Evolutionary conservation across 2,113 vertebrate genomes (phyloP), one percentile per base, ranked within the genome.

Genomic region (Dicentrarchus labrax): DNA sequence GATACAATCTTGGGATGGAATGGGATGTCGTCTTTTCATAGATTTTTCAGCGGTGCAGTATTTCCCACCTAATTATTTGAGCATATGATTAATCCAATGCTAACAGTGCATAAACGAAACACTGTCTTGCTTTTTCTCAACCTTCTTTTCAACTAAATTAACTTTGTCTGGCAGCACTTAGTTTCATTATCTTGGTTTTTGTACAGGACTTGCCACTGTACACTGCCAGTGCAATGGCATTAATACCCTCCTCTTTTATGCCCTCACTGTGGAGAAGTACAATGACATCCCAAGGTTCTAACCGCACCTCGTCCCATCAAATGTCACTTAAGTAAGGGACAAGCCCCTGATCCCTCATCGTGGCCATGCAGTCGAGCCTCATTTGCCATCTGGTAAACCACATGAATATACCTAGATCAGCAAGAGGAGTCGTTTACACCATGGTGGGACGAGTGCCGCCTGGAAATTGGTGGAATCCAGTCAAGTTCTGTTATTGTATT

Each of bases 371-470:
- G 76, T 76, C 61, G 51, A 75, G 87, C 41, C 73, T 88, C 72
- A 78, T 88, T 88, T 89, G 72, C 91, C 91, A 89, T 90, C 91
- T 92, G 91, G 74, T 84, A 67, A 81, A 72, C 65, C 81, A 77
- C 82, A 54, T 54, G 60, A 30, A 30, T 30, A 30, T 43, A 85
- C 65, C 76, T 69, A 41, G 54, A 90, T 76, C 82, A 86, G 84
- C 82, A 62, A 56, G 84, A 83, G 53, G 21, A 84, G 72, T 80
- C 60, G 72, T 83, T 85, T 69, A 68, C 86, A 74, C 61, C 79
- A 67, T 79, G 73, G 80, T 24, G 79, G 21, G 85, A 83, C 43
- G 59, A 87, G 79, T 13, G 24, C 30, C 30, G 30, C 30, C 30
- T 30, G 30, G 30, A 30, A 30, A 30, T 30, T 30, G 30, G 30